phyloP scores from a whole-genome alignment of 2,797 vertebrate species.

The Neoniphon sammara region DNA sequence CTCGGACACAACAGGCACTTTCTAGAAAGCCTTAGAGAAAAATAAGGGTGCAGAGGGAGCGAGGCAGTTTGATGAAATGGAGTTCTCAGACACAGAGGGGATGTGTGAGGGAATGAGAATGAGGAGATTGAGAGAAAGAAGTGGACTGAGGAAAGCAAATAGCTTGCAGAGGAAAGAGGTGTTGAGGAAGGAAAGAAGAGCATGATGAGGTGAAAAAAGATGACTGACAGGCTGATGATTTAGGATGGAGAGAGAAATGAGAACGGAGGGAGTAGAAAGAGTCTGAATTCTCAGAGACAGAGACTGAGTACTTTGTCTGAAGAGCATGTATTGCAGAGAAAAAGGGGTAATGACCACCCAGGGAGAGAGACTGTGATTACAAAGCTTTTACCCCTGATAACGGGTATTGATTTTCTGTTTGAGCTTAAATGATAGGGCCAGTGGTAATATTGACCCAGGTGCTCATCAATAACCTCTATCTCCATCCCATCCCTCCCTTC shows the following conservation, averaged over 20 bases:
- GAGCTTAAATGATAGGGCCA: slow-evolving; percentile 14
- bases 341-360: not conserved
- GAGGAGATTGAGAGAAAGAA: not conserved
- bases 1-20: not conserved
- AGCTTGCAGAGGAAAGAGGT: not conserved
- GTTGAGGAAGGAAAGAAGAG: not conserved
- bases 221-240: too few species aligned
- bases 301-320: not conserved
- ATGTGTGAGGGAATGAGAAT: not conserved
- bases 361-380: slow-evolving; percentile 8
- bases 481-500: not conserved
- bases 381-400: slow-evolving; percentile 27
- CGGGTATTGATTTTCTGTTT: slow-evolving; percentile 19
- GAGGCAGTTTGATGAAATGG: not conserved
- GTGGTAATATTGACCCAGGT: not conserved
- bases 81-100: not conserved
- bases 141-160: not conserved
- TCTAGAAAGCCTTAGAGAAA: slow-evolving; percentile 16
- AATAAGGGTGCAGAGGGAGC: not conserved
- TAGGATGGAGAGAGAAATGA: not conserved
- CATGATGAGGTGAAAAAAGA: too few species aligned
- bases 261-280: not conserved
- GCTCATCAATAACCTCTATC: not conserved
- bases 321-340: not conserved
- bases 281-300: not conserved